Percentiles rank a stretch among this genome's conserved stretches.
Evolutionary conservation across 2,113 vertebrate species (phyloP).

Genomic region (Daboia siamensis): DNA sequence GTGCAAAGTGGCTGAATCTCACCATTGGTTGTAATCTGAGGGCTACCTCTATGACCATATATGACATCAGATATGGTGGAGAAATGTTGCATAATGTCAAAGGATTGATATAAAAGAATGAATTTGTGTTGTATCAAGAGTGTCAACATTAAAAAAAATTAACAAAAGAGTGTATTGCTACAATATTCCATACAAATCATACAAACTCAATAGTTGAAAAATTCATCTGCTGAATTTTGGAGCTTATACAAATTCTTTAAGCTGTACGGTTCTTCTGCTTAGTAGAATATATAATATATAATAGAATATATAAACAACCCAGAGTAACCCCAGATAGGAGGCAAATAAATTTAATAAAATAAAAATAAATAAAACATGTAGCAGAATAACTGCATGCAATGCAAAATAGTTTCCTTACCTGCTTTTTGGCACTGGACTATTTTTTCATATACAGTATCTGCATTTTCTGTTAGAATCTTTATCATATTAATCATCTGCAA

Average conservation of each 20-base stretch:
- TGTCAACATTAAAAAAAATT: neutral
- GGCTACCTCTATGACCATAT: neutral
- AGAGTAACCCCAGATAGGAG: neutral
- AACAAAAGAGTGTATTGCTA: neutral
- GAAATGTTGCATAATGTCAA: neutral
- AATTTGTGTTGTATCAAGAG: neutral
- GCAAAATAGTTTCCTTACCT: slow-evolving; percentile 63
- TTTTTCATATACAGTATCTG: slow-evolving; percentile 83
- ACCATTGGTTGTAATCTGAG: neutral
- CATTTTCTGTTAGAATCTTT: slow-evolving; percentile 83
- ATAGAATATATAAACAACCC: neutral
- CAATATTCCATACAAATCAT: neutral
- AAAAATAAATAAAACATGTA: neutral
- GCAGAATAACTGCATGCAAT: neutral
- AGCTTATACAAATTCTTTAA: neutral
- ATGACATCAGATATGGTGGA: neutral
- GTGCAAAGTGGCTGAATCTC: too few relatives aligned
- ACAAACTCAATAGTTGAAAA: neutral
- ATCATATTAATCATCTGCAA: slow-evolving; percentile 93
- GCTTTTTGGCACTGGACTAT: slow-evolving; percentile 91
- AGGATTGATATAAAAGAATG: neutral
- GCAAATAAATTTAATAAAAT: neutral
- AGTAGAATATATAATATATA: neutral
- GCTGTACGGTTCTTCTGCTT: neutral
- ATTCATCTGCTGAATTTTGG: neutral